A percentile compares a stretch with the other conserved stretches of the same genome.
Conservation (phyloP, 1,140 invertebrate genomes). For the Drosophila mojavensis region DNA sequence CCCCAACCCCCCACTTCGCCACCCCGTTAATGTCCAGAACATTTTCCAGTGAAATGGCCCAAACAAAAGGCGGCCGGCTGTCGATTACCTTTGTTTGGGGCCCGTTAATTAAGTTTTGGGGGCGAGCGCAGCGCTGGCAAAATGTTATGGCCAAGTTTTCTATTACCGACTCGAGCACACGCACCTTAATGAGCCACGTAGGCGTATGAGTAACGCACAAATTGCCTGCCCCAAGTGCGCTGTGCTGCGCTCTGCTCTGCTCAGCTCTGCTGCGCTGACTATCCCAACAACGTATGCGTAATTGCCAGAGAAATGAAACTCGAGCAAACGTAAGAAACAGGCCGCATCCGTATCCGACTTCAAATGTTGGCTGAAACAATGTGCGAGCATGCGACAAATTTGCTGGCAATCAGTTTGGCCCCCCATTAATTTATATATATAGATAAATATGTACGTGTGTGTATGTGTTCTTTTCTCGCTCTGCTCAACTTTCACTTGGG, state of each 20-base stretch:
- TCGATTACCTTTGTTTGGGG: constrained; percentile 71
- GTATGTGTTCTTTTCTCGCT: constrained; percentile 7
- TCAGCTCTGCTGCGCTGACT: constrained; percentile 9
- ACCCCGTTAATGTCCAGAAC: constrained; percentile 40
- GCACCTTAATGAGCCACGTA: constrained; percentile 74
- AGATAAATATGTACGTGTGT: constrained; percentile 29
- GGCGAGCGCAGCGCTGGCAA: constrained; percentile 25
- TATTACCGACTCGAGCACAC: constrained; percentile 66
- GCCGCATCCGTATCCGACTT: constrained; percentile 9
- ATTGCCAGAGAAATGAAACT: constrained; percentile 39
- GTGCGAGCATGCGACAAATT: constrained; percentile 36
- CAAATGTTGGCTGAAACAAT: constrained; percentile 20
- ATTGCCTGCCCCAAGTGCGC: constrained; percentile 45
- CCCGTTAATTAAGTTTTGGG: constrained; percentile 78
- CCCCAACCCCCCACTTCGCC: background rate
- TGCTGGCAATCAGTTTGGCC: constrained; percentile 20
- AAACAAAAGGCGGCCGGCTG: constrained; percentile 47
- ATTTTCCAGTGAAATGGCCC: constrained; percentile 76
- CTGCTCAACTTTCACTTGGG: constrained; percentile 65
- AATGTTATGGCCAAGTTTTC: constrained; percentile 80
- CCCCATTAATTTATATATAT: background rate
- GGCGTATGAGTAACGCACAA: constrained; percentile 76
- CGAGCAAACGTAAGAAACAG: constrained; percentile 22
- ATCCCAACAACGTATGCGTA: constrained; percentile 49
- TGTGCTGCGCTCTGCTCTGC: constrained; percentile 19